Evolutionary conservation across 2,797 vertebrate species (phyloP).

Genomic region (Caiman crocodilus): DNA sequence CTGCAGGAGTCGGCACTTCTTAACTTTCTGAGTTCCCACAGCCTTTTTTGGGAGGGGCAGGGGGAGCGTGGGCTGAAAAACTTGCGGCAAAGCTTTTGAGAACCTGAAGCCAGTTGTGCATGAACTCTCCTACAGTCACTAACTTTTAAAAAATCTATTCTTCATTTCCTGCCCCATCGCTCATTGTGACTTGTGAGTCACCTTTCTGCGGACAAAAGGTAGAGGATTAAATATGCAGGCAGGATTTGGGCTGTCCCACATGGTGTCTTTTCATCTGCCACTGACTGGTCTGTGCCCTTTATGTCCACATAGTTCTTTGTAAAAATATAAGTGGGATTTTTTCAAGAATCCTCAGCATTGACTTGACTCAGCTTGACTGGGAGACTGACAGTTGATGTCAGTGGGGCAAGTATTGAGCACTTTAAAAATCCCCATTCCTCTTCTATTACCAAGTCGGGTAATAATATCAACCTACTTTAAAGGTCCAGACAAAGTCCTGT

Average conservation of each 20-base stretch:
- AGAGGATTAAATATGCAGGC: not conserved
- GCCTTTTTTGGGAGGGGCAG: not conserved
- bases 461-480: too few species aligned
- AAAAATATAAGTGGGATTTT: not conserved
- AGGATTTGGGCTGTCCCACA: not conserved
- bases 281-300: not conserved
- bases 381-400: not conserved
- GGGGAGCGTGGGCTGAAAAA: not conserved
- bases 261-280: not conserved
- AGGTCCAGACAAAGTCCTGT: not conserved
- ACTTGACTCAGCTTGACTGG: accelerated
- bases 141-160: not conserved
- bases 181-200: too few species aligned
- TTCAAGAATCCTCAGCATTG: not conserved
- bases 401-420: not conserved
- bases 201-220: not conserved
- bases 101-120: not conserved
- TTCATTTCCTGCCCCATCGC: not conserved
- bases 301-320: not conserved
- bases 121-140: not conserved
- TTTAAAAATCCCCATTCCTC: not conserved
- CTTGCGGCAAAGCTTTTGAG: not conserved
- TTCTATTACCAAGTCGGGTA: too few species aligned
- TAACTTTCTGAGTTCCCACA: not conserved
- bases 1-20: not conserved